A percentile compares a stretch with the other conserved stretches of the same genome.
These are phyloP conservation scores for Petrocephalus sullivani DNA, from an alignment of 2,797 vertebrate genomes.

Conservation along the genomic window DNA sequence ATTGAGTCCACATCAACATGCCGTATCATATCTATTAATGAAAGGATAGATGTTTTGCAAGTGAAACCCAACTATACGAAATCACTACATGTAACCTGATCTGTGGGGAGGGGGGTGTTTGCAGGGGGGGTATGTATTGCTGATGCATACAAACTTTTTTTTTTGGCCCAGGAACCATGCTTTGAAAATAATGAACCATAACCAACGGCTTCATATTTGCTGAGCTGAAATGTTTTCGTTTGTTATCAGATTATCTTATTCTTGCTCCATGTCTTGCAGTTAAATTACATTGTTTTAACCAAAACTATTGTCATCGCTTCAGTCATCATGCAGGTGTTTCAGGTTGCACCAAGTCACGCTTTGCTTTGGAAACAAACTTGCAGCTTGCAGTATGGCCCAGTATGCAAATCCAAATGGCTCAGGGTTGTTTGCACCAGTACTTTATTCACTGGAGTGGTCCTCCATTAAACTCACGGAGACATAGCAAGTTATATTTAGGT, in stretches of 20 bases:
- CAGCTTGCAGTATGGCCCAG: not conserved
- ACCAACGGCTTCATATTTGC: not conserved
- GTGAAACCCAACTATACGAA: conserved; percentile 11
- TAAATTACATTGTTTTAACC: not conserved
- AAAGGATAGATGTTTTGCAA: conserved; percentile 6
- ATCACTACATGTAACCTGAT: not conserved
- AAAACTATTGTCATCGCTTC: not conserved
- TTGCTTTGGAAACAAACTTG: not conserved
- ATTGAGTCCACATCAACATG: not conserved
- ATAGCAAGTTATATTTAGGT: not conserved
- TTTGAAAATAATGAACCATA: not conserved
- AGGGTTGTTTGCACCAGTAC: not conserved
- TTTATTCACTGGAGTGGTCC: not conserved
- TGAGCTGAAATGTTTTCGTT: not conserved
- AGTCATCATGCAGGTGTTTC: not conserved
- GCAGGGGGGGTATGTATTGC: not conserved
- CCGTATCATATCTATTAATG: not conserved
- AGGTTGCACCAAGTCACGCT: not conserved
- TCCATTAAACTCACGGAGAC: not conserved
- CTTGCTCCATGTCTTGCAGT: not conserved
- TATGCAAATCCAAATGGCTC: not conserved
- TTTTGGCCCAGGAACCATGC: not conserved
- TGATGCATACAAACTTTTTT: not conserved
- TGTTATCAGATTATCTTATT: not conserved
- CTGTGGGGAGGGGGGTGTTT: not conserved